Conservation (phyloP, 92 coral and sea anemone species). For the Siderastrea radians region DNA sequence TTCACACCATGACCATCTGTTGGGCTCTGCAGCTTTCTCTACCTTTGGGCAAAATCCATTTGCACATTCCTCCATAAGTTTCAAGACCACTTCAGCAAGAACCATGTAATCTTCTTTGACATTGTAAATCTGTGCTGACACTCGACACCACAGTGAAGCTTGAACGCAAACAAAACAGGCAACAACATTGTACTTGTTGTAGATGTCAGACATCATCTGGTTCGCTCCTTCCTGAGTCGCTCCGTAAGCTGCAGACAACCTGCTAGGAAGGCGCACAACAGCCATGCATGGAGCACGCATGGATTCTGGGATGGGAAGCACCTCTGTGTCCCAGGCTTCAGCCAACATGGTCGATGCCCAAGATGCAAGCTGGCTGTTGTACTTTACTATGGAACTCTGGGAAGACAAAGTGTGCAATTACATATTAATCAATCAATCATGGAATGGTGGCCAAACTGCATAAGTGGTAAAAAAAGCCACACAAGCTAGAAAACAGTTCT, state of each 20-base stretch:
- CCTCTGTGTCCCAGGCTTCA: slow-evolving; percentile 81
- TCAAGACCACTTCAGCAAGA: slow-evolving; percentile 67
- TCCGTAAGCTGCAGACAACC: slow-evolving; percentile 69
- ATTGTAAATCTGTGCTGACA: slow-evolving; percentile 82
- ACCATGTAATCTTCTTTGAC: slow-evolving; percentile 71
- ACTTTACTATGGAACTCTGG: slow-evolving; percentile 66
- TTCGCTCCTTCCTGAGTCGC: slow-evolving; percentile 61
- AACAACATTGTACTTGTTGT: slow-evolving; percentile 58
- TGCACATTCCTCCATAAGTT: slow-evolving; percentile 49
- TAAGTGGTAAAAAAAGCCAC: neutral
- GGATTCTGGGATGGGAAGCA: slow-evolving; percentile 80
- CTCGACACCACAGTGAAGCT: slow-evolving; percentile 90
- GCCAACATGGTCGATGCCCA: slow-evolving; percentile 88
- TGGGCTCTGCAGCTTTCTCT: slow-evolving; percentile 37
- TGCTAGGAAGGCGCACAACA: slow-evolving; percentile 75
- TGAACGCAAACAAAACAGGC: slow-evolving; percentile 69
- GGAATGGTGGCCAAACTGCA: too few species aligned
- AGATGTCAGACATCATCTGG: slow-evolving; percentile 45
- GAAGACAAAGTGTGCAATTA: neutral
- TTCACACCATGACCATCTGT: slow-evolving; percentile 51
- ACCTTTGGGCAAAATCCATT: slow-evolving; percentile 43
- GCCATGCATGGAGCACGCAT: slow-evolving; percentile 92
- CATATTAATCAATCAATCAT: too few species aligned
- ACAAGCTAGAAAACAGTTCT: too few species aligned
- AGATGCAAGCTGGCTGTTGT: slow-evolving; percentile 72